These are phyloP conservation scores for Rhynchomys soricoides DNA, from an alignment of 2,113 vertebrate genomes.

Conservation along the genomic window DNA sequence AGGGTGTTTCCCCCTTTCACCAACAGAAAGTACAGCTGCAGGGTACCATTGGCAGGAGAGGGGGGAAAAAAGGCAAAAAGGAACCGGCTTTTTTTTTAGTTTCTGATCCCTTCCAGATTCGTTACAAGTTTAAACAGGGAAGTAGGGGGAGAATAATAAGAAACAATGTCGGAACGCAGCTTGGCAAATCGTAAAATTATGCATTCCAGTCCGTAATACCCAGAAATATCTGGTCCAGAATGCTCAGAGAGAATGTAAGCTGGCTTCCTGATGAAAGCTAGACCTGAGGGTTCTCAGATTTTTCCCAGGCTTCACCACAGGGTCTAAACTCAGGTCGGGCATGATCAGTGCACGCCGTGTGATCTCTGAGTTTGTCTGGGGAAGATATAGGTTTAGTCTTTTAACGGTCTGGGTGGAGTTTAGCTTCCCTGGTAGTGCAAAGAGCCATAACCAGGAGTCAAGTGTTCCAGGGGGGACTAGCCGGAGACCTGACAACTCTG, in stretches of 20 bases:
- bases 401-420: not conserved
- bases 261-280: constrained; percentile 33
- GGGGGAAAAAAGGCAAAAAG: constrained; percentile 28
- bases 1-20: constrained; percentile 67
- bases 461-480: not conserved
- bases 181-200: constrained; percentile 77
- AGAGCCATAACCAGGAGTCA: accelerated
- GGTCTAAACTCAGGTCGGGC: not conserved
- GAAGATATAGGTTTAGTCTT: not conserved
- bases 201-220: constrained; percentile 63
- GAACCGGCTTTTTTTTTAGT: constrained; percentile 15
- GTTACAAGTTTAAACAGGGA: constrained; percentile 72
- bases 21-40: constrained; percentile 78
- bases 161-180: constrained; percentile 60
- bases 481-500: not conserved
- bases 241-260: constrained; percentile 9
- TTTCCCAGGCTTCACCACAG: not conserved
- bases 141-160: constrained; percentile 60
- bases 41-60: constrained; percentile 73
- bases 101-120: constrained; percentile 68
- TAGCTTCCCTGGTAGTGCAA: not conserved
- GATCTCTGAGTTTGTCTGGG: not conserved
- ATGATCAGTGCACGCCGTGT: not conserved
- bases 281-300: not conserved
- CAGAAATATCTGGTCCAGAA: not conserved